A percentile compares a stretch with the other conserved stretches of the same genome.
These are phyloP conservation scores for Busseola fusca DNA, from an alignment of 2,888 invertebrate species.

Conservation along the genomic window DNA sequence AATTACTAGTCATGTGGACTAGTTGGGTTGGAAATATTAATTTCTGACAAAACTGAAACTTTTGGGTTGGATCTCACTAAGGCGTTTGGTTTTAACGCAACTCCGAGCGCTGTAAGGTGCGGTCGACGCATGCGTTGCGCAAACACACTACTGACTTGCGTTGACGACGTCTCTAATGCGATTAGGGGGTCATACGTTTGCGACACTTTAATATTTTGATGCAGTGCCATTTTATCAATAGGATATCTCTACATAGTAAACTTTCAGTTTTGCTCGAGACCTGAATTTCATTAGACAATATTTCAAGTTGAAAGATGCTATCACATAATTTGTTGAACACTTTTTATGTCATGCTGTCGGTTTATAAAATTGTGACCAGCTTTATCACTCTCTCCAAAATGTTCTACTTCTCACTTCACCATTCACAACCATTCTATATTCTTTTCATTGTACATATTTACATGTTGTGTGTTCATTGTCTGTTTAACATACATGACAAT, in stretches of 20 bases:
- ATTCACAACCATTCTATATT: constrained; percentile 61
- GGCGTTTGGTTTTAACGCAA: background rate
- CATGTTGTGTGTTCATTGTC: constrained; percentile 16
- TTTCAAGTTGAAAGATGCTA: background rate
- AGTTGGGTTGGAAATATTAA: background rate
- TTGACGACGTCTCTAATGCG: background rate
- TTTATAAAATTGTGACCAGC: constrained; percentile 43
- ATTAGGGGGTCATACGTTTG: background rate
- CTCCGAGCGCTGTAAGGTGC: background rate
- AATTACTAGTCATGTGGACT: constrained; percentile 11
- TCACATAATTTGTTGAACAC: constrained; percentile 11
- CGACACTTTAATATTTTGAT: background rate
- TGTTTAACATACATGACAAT: constrained; percentile 24
- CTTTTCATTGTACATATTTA: constrained; percentile 51
- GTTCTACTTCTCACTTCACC: constrained; percentile 39
- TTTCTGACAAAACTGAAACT: constrained; percentile 18
- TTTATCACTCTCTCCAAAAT: constrained; percentile 32
- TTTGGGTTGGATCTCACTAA: background rate
- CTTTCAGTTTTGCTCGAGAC: constrained; percentile 16
- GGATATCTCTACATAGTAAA: background rate
- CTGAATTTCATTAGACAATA: background rate
- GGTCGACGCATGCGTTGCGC: background rate
- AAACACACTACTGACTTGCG: background rate
- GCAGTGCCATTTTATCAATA: background rate
- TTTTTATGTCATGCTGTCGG: constrained; percentile 10